Conservation (phyloP, 2,797 vertebrate species). For the Harpagifer antarcticus region DNA sequence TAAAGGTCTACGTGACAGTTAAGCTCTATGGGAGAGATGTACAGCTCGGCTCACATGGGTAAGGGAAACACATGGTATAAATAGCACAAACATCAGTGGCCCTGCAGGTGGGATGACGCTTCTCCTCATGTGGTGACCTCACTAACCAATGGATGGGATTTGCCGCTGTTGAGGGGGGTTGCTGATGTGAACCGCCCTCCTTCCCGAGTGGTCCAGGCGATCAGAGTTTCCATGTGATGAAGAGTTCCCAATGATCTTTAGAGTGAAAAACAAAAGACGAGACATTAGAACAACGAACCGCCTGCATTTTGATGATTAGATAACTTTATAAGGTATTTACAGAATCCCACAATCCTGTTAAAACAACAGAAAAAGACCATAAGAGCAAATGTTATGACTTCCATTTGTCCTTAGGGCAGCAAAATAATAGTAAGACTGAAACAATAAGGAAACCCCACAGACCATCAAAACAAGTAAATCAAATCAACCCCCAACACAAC, state of each 20-base stretch:
- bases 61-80: conserved; percentile 69
- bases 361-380: conserved; percentile 71
- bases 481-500: conserved; percentile 82
- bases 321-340: conserved; percentile 29
- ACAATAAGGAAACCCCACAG: conserved; percentile 71
- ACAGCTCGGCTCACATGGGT: conserved; percentile 74
- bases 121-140: conserved; percentile 78
- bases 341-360: conserved; percentile 60
- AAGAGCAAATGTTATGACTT: conserved; percentile 77
- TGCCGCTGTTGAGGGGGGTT: conserved; percentile 87
- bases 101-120: conserved; percentile 63
- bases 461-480: conserved; percentile 76
- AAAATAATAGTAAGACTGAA: conserved; percentile 72
- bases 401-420: conserved; percentile 79
- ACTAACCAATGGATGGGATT: conserved; percentile 97
- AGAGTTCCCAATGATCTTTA: conserved; percentile 95
- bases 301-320: conserved; percentile 2
- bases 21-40: conserved; percentile 75
- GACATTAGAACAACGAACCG: conserved; percentile 48
- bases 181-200: conserved; percentile 87
- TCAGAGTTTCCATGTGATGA: conserved; percentile 87
- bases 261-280: conserved; percentile 73
- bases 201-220: conserved; percentile 87
- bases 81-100: conserved; percentile 78
- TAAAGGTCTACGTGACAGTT: conserved; percentile 57